Evolutionary conservation across 2,797 vertebrate species (phyloP).

Genomic region (Muscicapa comitata): DNA sequence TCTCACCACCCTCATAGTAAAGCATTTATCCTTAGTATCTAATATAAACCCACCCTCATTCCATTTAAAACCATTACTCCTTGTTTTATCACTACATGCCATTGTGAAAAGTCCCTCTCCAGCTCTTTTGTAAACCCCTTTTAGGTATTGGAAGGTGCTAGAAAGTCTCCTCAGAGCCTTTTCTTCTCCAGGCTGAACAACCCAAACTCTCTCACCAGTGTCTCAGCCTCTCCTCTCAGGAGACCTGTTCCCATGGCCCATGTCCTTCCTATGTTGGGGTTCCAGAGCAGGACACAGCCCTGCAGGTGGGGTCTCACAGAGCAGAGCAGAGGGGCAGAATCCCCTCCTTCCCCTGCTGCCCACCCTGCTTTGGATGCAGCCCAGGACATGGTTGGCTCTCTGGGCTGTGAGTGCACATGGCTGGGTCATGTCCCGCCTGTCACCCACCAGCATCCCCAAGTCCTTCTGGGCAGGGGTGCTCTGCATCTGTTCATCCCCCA

Average conservation of each 20-base stretch:
- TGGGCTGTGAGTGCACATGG: not conserved
- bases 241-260: not conserved
- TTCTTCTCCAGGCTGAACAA: not conserved
- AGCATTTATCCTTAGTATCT: not conserved
- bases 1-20: not conserved
- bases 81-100: not conserved
- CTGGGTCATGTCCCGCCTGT: not conserved
- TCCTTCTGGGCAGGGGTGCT: not conserved
- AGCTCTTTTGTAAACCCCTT: not conserved
- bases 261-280: rapidly evolving
- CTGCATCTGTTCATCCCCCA: not conserved
- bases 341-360: not conserved
- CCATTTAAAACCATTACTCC: not conserved
- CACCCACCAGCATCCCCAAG: no score
- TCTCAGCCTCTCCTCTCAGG: rapidly evolving
- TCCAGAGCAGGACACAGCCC: rapidly evolving
- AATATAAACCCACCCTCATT: not conserved
- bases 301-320: not conserved
- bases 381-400: rapidly evolving
- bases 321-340: not conserved
- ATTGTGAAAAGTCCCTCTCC: not conserved
- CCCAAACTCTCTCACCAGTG: not conserved
- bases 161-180: not conserved
- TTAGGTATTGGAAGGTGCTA: not conserved
- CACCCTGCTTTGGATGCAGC: not conserved